phyloP scores from a whole-genome alignment of 2,797 vertebrate species.

The Pelobates cultripes region DNA sequence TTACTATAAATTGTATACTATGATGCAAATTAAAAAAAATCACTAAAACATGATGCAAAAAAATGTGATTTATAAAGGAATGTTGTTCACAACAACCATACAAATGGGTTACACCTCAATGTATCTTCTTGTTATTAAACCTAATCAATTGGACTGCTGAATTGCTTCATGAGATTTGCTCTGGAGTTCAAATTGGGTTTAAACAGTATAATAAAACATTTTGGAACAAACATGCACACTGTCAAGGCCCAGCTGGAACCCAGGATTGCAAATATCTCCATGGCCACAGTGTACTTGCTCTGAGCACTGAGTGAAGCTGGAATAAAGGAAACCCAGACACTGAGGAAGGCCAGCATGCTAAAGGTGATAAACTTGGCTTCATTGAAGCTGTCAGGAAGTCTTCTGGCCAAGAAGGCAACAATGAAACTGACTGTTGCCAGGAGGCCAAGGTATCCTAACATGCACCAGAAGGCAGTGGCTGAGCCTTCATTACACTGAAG shows the following conservation, averaged over 20 bases:
- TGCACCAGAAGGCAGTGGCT: constrained; percentile 33
- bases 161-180: constrained; percentile 5
- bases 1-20: no score
- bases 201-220: constrained; percentile 30
- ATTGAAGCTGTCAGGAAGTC: constrained; percentile 51
- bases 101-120: no score
- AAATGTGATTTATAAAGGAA: no score
- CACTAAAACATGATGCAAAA: no score
- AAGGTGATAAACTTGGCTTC: constrained; percentile 51
- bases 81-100: no score
- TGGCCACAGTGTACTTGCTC: constrained; percentile 35
- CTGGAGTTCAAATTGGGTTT: constrained; percentile 23
- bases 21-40: no score
- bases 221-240: constrained; percentile 37
- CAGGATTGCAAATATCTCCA: constrained; percentile 49
- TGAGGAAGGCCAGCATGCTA: constrained; percentile 53
- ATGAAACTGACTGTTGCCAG: constrained; percentile 44
- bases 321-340: constrained; percentile 50
- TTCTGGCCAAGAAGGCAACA: constrained; percentile 44
- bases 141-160: background rate
- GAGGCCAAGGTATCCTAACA: constrained; percentile 50
- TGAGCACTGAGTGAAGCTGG: constrained; percentile 43
- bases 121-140: background rate
- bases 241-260: constrained; percentile 32
- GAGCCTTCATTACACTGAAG: constrained; percentile 34